Conservation (phyloP, 2,113 vertebrate genomes). For the Lucifuga dentata region DNA sequence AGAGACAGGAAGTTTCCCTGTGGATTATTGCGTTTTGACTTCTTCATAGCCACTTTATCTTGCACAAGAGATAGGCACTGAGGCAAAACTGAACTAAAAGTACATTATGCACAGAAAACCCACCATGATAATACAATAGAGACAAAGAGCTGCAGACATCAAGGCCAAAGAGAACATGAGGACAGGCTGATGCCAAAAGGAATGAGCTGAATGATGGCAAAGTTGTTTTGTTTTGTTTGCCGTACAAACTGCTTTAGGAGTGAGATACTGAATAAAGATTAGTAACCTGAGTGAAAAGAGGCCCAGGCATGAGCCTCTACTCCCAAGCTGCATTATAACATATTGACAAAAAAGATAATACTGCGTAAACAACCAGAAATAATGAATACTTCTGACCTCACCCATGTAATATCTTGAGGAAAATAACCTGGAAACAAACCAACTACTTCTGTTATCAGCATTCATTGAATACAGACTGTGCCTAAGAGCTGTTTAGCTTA, state of each 20-base stretch:
- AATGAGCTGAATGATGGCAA: conserved; percentile 26
- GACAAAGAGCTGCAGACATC: not conserved
- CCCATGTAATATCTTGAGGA: not conserved
- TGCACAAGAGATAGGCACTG: conserved; percentile 5
- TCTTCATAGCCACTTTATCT: conserved; percentile 14
- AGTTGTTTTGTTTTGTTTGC: not conserved
- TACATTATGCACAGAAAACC: conserved; percentile 32
- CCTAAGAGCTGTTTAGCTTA: conserved; percentile 21
- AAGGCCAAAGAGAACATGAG: conserved; percentile 27
- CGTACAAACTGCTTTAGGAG: not conserved
- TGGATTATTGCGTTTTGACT: conserved; percentile 27
- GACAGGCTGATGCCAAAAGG: not conserved
- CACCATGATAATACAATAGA: conserved; percentile 10
- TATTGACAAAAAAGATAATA: conserved; percentile 29
- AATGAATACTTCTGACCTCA: conserved; percentile 20
- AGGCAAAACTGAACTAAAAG: conserved; percentile 36
- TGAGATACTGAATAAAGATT: conserved; percentile 21
- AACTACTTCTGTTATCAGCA: conserved; percentile 27
- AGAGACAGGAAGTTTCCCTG: conserved; percentile 14
- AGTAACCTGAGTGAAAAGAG: not conserved
- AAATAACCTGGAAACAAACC: conserved; percentile 10
- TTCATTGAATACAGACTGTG: conserved; percentile 32
- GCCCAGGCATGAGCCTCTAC: conserved; percentile 10
- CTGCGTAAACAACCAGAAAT: conserved; percentile 20
- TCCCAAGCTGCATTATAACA: conserved; percentile 12